Evolutionary conservation across 1,140 invertebrate genomes (phyloP).

Genomic region (Gonioctena quinquepunctata): DNA sequence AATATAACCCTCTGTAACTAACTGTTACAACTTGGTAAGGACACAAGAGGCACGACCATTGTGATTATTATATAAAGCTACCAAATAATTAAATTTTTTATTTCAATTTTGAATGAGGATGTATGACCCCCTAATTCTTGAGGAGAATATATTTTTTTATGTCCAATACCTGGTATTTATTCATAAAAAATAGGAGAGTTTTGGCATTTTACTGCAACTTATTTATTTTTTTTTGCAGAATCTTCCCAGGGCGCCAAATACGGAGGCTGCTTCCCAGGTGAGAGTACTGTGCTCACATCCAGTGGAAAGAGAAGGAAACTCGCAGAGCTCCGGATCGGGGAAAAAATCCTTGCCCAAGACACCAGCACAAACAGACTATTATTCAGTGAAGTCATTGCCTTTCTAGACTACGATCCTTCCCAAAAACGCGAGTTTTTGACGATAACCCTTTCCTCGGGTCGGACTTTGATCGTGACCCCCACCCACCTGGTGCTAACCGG

Average conservation of each 20-base stretch:
- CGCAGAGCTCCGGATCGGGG: constrained; percentile 74
- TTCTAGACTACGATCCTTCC: constrained; percentile 78
- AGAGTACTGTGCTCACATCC: constrained; percentile 65
- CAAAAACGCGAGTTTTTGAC: constrained; percentile 72
- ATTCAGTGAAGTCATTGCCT: constrained; percentile 87
- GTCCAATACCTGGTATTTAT: no score
- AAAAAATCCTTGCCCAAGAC: constrained; percentile 78
- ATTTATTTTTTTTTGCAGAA: constrained; percentile 70
- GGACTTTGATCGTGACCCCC: constrained; percentile 77
- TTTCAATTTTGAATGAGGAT: no score
- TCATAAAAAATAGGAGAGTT: background rate
- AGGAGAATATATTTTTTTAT: no score
- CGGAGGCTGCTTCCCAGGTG: constrained; percentile 80
- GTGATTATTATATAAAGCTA: no score
- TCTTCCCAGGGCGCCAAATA: constrained; percentile 83
- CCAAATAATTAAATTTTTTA: no score
- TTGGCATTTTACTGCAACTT: background rate
- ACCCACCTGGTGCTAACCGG: constrained; percentile 74
- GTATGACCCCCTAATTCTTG: no score
- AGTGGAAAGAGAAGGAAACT: constrained; percentile 65
- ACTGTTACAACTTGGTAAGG: no score
- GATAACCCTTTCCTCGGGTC: constrained; percentile 71
- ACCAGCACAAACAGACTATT: constrained; percentile 64
- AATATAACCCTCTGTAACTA: no score
- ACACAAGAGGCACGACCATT: no score